A percentile compares a stretch with the other conserved stretches of the same genome.
Evolutionary conservation across 1,140 invertebrate genomes (phyloP).

Genomic region (Scylla paramamosain): DNA sequence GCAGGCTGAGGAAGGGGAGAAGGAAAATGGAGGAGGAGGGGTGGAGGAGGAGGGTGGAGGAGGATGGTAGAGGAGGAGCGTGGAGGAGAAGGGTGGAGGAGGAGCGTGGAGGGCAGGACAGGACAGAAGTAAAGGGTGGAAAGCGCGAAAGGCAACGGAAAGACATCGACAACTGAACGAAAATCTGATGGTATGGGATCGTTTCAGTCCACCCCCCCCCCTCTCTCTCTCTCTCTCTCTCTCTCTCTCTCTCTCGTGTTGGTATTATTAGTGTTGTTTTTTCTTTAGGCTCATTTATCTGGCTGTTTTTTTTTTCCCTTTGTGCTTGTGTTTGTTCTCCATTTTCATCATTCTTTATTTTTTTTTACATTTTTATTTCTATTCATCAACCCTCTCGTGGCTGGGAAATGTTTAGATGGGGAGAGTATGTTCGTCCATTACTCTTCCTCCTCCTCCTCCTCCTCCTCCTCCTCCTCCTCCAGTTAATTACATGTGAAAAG

Average conservation of each 20-base stretch:
- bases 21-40: background rate
- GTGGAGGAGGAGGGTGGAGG: background rate
- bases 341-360: no score
- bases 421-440: background rate
- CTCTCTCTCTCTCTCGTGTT: background rate
- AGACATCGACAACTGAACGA: no score
- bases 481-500: no score
- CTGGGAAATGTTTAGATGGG: no score
- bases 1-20: background rate
- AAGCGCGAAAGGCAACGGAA: no score
- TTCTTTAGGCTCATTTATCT: no score
- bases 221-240: constrained; percentile 29
- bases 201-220: background rate
- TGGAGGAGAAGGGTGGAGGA: background rate
- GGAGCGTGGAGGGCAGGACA: background rate
- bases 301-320: background rate
- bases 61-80: background rate
- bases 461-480: background rate
- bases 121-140: background rate
- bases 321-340: background rate
- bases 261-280: background rate
- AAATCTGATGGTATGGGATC: no score
- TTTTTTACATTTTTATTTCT: no score
- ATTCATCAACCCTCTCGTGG: no score
- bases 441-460: background rate